Evolutionary conservation across 1,140 invertebrate species (phyloP), one percentile per base, ranked within the genome.

Genomic region (Cherax quadricarinatus): DNA sequence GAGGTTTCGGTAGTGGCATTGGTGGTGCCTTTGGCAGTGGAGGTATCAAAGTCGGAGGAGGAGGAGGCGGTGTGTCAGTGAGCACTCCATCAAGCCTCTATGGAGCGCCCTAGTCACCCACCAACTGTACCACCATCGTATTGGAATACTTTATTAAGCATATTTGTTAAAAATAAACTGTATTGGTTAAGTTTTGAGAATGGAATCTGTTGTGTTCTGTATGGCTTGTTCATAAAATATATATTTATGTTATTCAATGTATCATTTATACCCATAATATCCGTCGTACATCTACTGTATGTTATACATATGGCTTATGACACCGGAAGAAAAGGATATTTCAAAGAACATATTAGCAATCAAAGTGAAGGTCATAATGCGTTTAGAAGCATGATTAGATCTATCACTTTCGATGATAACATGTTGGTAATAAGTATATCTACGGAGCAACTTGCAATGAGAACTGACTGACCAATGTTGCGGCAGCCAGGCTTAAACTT

Each of bases 1-100:
- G n/a, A n/a, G n/a, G 87, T 60, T 16, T 75, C 16, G 62, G 30
- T 30, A 49, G 79, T 24, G n/a, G n/a, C 30, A n/a, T n/a, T n/a
- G 60, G 21, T 14, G 75, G 87, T 41, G 80, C 62, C 41, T 48
- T 41, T 24, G 53, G 53, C 21, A 41, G 88, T 14, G 62, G 60
- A 48, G 66, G 80, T 18, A n/a, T 14, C 80, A 60, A 14, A n/a
- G 10, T 62, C 14, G 79, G 87, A 57, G 62, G 62, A 66, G 62
- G 62, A 12, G 88, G 80, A 9, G 79, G 80, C 0, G 51, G 86
- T 5, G 2, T 62, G 48, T 86, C 49, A 51, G 62, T 75, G 48
- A 62, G 60, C 57, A 10, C 49, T 51, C 80, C 80, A 41, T 85
- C 83, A 30, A 85, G 60, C 30, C 48, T 30, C 24, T 85, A 85